Evolutionary conservation across 2,797 vertebrate species (phyloP).

Genomic region (Cirrhinus mrigala): DNA sequence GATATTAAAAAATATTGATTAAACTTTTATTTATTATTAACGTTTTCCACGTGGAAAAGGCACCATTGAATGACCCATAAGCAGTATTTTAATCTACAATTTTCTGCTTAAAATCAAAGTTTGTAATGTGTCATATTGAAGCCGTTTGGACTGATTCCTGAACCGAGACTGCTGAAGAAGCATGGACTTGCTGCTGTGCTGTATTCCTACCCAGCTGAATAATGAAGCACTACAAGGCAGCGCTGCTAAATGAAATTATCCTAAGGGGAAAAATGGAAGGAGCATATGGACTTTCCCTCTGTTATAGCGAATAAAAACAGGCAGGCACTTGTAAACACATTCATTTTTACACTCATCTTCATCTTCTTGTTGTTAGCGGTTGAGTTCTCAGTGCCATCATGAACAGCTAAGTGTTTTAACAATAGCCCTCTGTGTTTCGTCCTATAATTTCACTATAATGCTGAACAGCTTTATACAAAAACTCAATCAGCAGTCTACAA

Average conservation of each 20-base stretch:
- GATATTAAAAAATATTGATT: no score
- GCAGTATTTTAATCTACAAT: no score
- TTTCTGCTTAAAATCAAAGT: not conserved
- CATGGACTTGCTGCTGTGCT: conserved; percentile 1
- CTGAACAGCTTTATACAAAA: not conserved
- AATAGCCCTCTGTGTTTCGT: conserved; percentile 2
- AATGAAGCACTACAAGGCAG: conserved; percentile 49
- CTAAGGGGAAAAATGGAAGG: conserved; percentile 9
- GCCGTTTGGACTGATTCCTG: not conserved
- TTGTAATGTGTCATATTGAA: not conserved
- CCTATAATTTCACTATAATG: not conserved
- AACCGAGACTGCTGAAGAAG: not conserved
- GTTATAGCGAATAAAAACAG: conserved; percentile 34
- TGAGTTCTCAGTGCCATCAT: conserved; percentile 3
- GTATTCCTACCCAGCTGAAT: conserved; percentile 50
- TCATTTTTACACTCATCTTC: conserved; percentile 33
- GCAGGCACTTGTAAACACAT: conserved; percentile 36
- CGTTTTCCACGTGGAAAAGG: no score
- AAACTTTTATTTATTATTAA: no score
- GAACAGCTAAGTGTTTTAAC: conserved; percentile 22
- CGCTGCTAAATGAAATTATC: conserved; percentile 51
- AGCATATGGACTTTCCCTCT: conserved; percentile 39
- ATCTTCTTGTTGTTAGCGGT: conserved; percentile 27
- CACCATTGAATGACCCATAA: no score
- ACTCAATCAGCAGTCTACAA: not conserved